Evolutionary conservation across 2,888 invertebrate genomes (phyloP).

Genomic region (Tipula vernalis): DNA sequence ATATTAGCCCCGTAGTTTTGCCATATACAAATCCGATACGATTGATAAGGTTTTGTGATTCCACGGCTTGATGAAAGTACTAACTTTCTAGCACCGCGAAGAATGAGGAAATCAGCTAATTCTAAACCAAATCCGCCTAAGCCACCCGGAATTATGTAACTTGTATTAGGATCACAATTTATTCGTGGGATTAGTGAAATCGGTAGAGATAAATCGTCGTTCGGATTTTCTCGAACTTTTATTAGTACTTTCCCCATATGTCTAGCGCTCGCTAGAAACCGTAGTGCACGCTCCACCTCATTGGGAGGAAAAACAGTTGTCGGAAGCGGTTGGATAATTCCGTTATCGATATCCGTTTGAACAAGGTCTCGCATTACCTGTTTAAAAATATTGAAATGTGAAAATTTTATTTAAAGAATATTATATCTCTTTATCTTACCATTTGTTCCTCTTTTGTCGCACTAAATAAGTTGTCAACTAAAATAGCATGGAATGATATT

Average conservation of each 20-base stretch:
- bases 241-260: conserved; percentile 64
- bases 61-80: conserved; percentile 73
- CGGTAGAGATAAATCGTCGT: conserved; percentile 23
- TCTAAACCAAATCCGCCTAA: conserved; percentile 90
- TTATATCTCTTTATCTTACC: neutral
- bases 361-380: conserved; percentile 36
- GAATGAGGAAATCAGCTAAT: conserved; percentile 71
- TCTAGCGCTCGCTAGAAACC: conserved; percentile 52
- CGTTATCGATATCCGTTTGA: conserved; percentile 47
- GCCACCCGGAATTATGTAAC: conserved; percentile 60
- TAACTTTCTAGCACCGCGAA: conserved; percentile 66
- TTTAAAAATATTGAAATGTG: neutral
- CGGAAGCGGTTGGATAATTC: conserved; percentile 56
- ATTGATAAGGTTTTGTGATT: conserved; percentile 69
- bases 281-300: conserved; percentile 60
- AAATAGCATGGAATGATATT: conserved; percentile 62
- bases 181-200: conserved; percentile 25
- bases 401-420: neutral
- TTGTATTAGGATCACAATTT: conserved; percentile 26
- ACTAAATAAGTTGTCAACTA: conserved; percentile 56
- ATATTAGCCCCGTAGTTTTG: conserved; percentile 54
- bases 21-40: conserved; percentile 55
- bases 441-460: conserved; percentile 20
- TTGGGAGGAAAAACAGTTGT: conserved; percentile 48
- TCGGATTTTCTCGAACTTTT: conserved; percentile 27